Conservation (phyloP, 2,113 vertebrate genomes). For the Nothobranchius kuhntae region DNA sequence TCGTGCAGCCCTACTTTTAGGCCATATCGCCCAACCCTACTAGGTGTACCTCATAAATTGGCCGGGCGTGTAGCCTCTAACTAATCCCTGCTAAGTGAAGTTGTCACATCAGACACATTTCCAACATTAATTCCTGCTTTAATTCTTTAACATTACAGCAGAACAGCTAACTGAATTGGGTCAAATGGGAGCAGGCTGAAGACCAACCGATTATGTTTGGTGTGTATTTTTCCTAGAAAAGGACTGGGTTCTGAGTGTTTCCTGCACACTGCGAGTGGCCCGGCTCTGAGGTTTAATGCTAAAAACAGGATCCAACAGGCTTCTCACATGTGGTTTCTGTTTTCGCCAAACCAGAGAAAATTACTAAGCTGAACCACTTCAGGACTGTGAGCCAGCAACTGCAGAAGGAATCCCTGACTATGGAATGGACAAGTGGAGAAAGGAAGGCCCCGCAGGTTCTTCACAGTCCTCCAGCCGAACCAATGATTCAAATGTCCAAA, state of each 20-base stretch:
- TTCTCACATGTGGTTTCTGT: conserved; percentile 47
- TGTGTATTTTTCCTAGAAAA: background rate
- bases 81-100: conserved; percentile 10
- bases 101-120: conserved; percentile 33
- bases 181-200: conserved; percentile 44
- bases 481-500: background rate
- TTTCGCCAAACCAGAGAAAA: conserved; percentile 35
- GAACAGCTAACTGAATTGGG: conserved; percentile 45
- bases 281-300: conserved; percentile 4
- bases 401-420: conserved; percentile 43
- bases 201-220: conserved; percentile 25
- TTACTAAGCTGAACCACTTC: conserved; percentile 48
- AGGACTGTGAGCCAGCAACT: conserved; percentile 23
- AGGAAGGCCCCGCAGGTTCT: conserved; percentile 21
- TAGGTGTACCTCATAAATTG: no score
- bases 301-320: conserved; percentile 21
- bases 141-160: conserved; percentile 54
- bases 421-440: background rate
- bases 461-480: conserved; percentile 43
- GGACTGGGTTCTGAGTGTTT: background rate
- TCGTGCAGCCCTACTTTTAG: no score
- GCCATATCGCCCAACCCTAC: no score
- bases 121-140: conserved; percentile 55
- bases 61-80: background rate
- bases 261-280: background rate